Evolutionary conservation across 2,113 vertebrate species (phyloP), one percentile per base, ranked within the genome.

Genomic region (Pogona vitticeps): DNA sequence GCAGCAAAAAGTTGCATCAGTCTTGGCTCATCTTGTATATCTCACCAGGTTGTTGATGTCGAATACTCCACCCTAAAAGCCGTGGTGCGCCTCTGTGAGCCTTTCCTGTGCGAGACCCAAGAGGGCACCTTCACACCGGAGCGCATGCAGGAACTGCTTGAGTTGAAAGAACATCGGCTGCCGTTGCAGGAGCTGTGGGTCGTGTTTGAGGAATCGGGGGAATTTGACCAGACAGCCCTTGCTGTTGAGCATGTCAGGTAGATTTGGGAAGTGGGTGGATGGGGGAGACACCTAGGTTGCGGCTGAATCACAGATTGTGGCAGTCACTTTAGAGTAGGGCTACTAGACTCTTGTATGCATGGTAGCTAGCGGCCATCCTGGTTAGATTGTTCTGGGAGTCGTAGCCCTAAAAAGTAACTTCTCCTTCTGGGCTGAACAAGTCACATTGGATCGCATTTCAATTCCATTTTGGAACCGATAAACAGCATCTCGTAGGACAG

Each of bases 161-260:
- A 97, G 58, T 96, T 97, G 81, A 98, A 98, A 56, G 95, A 96
- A 13, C 91, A 92, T 76, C 96, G 83, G 91, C 92, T 99, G 46
- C 96, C 97, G 0, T 94, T 99, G 86, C 97, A 97, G 91, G 97
- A 99, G 90, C 95, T 99, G 15, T 96, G 96, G 82, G 97, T 98
- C 70, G 97, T 98, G 3, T 98, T 96, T 8, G 97, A 99, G 0
- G 97, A 97, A 40, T 98, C 98, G 0, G 98, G 98, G 65, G 96
- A 97, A 40, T 97, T 98, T 85, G 98, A 98, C 88, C 97, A 98
- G 93, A 99, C 98, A 0, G 98, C 98, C 1, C 95, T 99, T 0
- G 97, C 98, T 0, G 61, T 99, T 1, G 98, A 99, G 76, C 99
- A 99, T 42, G 94, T 99, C 94, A 98, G 98, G 99, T 99, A 94